A percentile compares a stretch with the other conserved stretches of the same genome.
Conservation (phyloP, 1,140 invertebrate species). For the Nasonia vitripennis region DNA sequence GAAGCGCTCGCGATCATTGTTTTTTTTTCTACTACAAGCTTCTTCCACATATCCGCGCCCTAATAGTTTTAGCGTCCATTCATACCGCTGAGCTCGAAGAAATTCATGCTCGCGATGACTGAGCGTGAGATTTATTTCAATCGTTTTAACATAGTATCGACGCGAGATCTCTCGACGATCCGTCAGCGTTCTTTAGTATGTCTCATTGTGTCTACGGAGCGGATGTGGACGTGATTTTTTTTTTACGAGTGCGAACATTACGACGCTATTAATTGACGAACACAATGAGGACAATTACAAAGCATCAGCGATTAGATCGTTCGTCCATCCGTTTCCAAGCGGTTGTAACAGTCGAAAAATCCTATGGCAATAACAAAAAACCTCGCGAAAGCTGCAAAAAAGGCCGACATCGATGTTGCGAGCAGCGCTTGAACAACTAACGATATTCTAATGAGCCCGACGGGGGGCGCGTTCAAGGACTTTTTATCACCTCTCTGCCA, state of each 20-base stretch:
- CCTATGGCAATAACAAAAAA: neutral
- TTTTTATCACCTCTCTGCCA: slow-evolving; percentile 53
- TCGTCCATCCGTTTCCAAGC: slow-evolving; percentile 10
- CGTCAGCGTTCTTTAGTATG: neutral
- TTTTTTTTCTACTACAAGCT: neutral
- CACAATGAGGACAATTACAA: slow-evolving; percentile 5
- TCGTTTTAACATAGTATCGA: neutral
- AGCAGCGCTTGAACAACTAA: neutral
- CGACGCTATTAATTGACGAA: slow-evolving; percentile 3
- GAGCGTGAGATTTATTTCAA: neutral
- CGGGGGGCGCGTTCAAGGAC: slow-evolving; percentile 14
- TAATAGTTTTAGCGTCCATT: neutral
- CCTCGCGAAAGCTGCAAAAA: neutral
- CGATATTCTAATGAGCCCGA: neutral
- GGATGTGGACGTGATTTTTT: slow-evolving; percentile 32
- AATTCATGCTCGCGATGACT: too few species aligned
- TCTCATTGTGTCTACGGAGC: neutral
- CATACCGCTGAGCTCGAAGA: too few species aligned
- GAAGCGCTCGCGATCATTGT: neutral
- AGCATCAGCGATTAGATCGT: slow-evolving; percentile 8
- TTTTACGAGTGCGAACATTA: neutral
- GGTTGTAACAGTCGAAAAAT: neutral
- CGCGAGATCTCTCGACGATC: neutral
- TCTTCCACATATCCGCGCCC: neutral
- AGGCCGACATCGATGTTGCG: neutral